Conservation (phyloP, 2,888 invertebrate genomes). For the Entomobrya multifasciata region DNA sequence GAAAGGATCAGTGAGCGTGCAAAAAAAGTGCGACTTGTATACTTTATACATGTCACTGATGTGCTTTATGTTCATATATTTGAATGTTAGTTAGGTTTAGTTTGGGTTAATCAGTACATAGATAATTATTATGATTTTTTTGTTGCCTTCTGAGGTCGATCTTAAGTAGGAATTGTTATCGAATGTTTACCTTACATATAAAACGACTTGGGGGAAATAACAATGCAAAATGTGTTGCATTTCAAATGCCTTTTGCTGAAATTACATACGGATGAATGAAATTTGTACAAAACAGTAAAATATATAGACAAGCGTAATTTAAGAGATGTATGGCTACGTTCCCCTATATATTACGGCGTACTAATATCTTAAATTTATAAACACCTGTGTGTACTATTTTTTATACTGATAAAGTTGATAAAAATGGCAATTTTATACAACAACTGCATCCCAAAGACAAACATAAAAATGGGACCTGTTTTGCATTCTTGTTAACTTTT, state of each 20-base stretch:
- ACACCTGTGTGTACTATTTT: not conserved
- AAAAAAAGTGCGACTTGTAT: slow-evolving; percentile 18
- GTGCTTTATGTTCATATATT: slow-evolving; percentile 18
- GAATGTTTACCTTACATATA: too few relatives aligned
- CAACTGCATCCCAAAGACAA: not conserved
- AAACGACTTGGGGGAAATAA: slow-evolving; percentile 16
- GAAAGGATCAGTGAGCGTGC: slow-evolving; percentile 50
- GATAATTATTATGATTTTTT: slow-evolving; percentile 63
- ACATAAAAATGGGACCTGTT: not conserved
- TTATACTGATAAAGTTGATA: not conserved
- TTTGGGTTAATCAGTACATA: slow-evolving; percentile 50
- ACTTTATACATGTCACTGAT: slow-evolving; percentile 13
- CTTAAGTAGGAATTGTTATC: slow-evolving; percentile 17
- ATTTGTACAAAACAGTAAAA: slow-evolving; percentile 49
- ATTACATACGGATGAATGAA: slow-evolving; percentile 41
- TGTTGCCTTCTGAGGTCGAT: slow-evolving; percentile 59
- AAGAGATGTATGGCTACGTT: slow-evolving; percentile 4
- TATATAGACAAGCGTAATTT: not conserved
- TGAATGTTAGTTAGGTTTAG: slow-evolving; percentile 38
- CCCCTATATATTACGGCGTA: not conserved
- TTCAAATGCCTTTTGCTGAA: slow-evolving; percentile 41
- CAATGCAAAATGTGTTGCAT: not conserved
- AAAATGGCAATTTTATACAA: not conserved
- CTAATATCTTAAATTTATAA: not conserved
- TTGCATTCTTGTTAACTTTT: slow-evolving; percentile 36